Conservation (phyloP, 2,888 invertebrate species). For the Lasioglossum villosulum region DNA sequence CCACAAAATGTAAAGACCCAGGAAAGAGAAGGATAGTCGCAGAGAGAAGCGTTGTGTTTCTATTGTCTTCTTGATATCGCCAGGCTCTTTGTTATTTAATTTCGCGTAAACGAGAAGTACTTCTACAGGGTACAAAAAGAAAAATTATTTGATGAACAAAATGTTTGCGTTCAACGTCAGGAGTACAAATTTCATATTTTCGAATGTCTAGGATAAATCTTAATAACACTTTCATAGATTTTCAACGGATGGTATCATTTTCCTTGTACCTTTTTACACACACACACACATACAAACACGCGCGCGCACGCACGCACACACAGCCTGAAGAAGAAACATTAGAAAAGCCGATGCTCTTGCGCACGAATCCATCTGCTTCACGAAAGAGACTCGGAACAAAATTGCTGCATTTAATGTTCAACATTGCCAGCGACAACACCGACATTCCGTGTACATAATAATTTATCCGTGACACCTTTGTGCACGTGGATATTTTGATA, state of each 20-base stretch:
- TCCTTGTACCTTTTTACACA: background rate
- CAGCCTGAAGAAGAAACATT: background rate
- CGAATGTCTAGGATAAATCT: background rate
- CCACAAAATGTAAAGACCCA: slow-evolving; percentile 11
- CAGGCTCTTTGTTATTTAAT: slow-evolving; percentile 7
- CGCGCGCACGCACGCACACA: too few species aligned
- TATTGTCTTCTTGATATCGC: background rate
- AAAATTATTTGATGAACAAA: slow-evolving; percentile 6
- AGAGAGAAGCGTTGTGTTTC: slow-evolving; percentile 18
- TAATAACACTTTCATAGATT: slow-evolving; percentile 7
- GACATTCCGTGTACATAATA: slow-evolving; percentile 54
- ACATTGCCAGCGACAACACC: slow-evolving; percentile 22
- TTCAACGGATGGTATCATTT: background rate
- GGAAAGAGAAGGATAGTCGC: background rate
- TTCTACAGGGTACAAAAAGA: background rate
- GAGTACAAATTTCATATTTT: slow-evolving; percentile 33
- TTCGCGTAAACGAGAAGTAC: background rate
- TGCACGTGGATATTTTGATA: slow-evolving; percentile 44
- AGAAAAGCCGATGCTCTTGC: background rate
- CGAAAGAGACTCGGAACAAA: background rate
- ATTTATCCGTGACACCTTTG: slow-evolving; percentile 26
- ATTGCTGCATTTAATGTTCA: slow-evolving; percentile 28
- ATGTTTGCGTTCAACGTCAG: slow-evolving; percentile 17
- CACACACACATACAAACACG: too few species aligned
- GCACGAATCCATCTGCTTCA: slow-evolving; percentile 2